A percentile compares a stretch with the other conserved stretches of the same genome.
Conservation (phyloP, 2,797 vertebrate species). For the Acridotheres tristis region DNA sequence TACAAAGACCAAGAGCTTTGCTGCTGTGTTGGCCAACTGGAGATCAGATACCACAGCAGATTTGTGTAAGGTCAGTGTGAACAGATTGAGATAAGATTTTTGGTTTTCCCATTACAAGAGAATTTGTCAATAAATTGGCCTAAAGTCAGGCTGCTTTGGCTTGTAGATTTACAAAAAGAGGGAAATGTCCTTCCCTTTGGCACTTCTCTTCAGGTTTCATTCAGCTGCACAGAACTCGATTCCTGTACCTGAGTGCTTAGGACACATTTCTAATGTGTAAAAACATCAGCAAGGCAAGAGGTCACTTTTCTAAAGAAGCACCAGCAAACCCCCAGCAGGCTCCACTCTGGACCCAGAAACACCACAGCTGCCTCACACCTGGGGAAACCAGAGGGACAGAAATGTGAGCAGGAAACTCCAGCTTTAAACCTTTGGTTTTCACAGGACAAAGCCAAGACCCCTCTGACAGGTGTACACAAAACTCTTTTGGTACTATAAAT, state of each 20-base stretch:
- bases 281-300: not conserved
- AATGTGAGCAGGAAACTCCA: not conserved
- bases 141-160: conserved; percentile 11
- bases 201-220: not conserved
- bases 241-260: not conserved
- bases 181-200: not conserved
- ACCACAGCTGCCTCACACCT: rapidly evolving
- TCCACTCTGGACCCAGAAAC: not conserved
- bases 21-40: not conserved
- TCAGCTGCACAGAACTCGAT: not conserved
- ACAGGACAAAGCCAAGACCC: not conserved
- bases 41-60: conserved; percentile 20
- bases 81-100: not conserved
- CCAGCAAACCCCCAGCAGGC: rapidly evolving
- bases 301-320: not conserved
- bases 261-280: not conserved
- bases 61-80: not conserved
- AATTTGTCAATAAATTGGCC: not conserved
- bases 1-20: not conserved
- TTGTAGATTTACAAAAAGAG: not conserved
- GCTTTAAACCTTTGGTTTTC: not conserved
- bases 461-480: not conserved
- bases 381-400: not conserved
- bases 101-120: not conserved
- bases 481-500: not conserved